Base-by-base conservation (phyloP, 1,140 invertebrate genomes). In the Stegodyphus mimosarum region DNA sequence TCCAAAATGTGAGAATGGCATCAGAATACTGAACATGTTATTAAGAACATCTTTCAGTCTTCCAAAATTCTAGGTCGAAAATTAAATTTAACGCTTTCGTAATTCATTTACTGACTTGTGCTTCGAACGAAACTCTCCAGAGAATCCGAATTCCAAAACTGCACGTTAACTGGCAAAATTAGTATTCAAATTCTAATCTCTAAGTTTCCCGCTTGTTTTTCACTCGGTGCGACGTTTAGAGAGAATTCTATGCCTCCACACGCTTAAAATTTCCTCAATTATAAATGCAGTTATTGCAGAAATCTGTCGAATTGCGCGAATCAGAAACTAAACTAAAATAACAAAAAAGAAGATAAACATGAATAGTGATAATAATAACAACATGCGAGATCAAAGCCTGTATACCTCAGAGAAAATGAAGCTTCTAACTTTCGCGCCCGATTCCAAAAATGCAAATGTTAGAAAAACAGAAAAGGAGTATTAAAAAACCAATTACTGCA, bases 401-500 rank as follows among this genome's bases (percentile, higher is more conserved):
- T 5, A 13, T 11, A 64, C 60, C 74, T 64, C 48, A 10, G 17
- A 66, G 74, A 18, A 76, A 76, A 64, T 64, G 17, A 76, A 64
- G 67, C 67, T 4, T 13, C 48, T 73, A 48, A 49, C 10, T 13
- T 50, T 13, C 15, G 33, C 33, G 33, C 33, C 1, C 33, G 33
- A 33, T 33, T 1, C 71, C 18, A 70, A 69, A 79, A 79, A 79
- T 79, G 77, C 77, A 69, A 79, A 70, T 70, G 53, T 10, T 50
- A 15, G 13, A 79, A 79, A 70, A 79, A 48, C 49, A 79, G 17
- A 70, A 33, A 60, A 5, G 15, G 15, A 60, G 15, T 53, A 55
- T 79, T 79, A 79, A 79, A 79, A 79, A 79, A 79, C 77, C 77
- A 79, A 79, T 79, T 79, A 79, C 49, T 79, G 77, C 77, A 79